A percentile compares a stretch with the other conserved stretches of the same genome.
Evolutionary conservation across 1,140 invertebrate genomes (phyloP).

Genomic region (Drosophila rhopaloa): DNA sequence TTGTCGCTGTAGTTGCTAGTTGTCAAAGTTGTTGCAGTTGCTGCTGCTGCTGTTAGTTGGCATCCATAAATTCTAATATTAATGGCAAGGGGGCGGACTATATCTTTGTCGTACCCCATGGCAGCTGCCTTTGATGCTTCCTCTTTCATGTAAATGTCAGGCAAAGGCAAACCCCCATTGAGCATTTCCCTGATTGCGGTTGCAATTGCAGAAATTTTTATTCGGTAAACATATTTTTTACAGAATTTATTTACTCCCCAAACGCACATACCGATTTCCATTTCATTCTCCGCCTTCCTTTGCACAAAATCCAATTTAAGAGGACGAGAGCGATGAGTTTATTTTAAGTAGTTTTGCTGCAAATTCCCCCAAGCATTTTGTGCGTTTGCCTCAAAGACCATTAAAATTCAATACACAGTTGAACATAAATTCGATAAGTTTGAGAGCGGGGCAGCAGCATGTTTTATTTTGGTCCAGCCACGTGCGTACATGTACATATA

Average conservation of each 20-base stretch:
- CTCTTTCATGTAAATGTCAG: constrained; percentile 78
- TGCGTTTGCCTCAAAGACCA: constrained; percentile 53
- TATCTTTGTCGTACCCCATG: constrained; percentile 14
- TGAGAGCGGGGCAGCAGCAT: constrained; percentile 69
- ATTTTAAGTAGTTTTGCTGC: constrained; percentile 77
- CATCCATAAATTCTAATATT: constrained; percentile 81
- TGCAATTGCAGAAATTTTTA: constrained; percentile 65
- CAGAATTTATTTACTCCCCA: constrained; percentile 59
- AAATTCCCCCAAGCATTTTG: constrained; percentile 63
- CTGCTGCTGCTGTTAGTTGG: constrained; percentile 64
- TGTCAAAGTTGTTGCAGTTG: constrained; percentile 50
- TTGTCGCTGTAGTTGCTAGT: constrained; percentile 59
- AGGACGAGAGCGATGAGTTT: constrained; percentile 57
- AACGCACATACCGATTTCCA: constrained; percentile 43
- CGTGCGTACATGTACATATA: constrained; percentile 46
- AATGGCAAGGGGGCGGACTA: constrained; percentile 58
- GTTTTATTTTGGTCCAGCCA: constrained; percentile 71
- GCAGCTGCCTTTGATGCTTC: constrained; percentile 73
- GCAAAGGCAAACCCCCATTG: constrained; percentile 18
- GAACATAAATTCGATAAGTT: constrained; percentile 80
- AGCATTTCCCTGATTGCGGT: constrained; percentile 57
- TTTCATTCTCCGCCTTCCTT: constrained; percentile 6
- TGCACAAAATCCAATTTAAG: constrained; percentile 70
- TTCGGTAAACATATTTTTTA: constrained; percentile 73
- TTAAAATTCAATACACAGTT: constrained; percentile 79